phyloP scores from a whole-genome alignment of 2,113 vertebrate species.

The Calyptommatus sinebrachiatus region DNA sequence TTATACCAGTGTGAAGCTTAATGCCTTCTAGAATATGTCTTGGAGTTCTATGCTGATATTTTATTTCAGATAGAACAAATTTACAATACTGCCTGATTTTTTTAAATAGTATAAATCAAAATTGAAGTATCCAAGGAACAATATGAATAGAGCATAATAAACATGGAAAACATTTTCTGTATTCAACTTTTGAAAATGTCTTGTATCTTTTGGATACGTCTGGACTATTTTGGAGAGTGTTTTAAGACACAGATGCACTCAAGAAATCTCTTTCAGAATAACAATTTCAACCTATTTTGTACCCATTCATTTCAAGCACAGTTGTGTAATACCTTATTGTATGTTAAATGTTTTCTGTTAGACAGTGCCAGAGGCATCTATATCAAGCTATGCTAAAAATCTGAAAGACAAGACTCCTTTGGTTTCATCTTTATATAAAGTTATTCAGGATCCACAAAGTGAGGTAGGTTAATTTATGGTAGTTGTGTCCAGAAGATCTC shows the following conservation, averaged over 20 bases:
- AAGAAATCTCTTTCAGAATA: neutral
- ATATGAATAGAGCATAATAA: neutral
- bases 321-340: neutral
- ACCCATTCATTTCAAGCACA: neutral
- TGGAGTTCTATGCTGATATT: too few species aligned
- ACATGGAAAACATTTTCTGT: neutral
- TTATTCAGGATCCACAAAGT: slow-evolving; percentile 94
- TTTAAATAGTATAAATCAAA: neutral
- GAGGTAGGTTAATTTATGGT: slow-evolving; percentile 78
- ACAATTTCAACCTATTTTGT: neutral
- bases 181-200: neutral
- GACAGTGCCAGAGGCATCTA: slow-evolving; percentile 89
- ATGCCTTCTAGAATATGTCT: too few species aligned
- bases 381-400: slow-evolving; percentile 86
- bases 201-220: neutral
- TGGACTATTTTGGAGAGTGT: too few species aligned
- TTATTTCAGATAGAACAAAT: too few species aligned
- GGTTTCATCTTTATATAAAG: slow-evolving; percentile 95
- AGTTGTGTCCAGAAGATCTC: neutral
- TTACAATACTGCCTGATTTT: neutral
- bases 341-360: slow-evolving; percentile 60
- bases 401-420: slow-evolving; percentile 89
- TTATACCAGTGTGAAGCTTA: too few species aligned
- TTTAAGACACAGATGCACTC: neutral
- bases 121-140: too few species aligned